Evolutionary conservation across 2,113 vertebrate species (phyloP).

Genomic region (Peromyscus polionotus): DNA sequence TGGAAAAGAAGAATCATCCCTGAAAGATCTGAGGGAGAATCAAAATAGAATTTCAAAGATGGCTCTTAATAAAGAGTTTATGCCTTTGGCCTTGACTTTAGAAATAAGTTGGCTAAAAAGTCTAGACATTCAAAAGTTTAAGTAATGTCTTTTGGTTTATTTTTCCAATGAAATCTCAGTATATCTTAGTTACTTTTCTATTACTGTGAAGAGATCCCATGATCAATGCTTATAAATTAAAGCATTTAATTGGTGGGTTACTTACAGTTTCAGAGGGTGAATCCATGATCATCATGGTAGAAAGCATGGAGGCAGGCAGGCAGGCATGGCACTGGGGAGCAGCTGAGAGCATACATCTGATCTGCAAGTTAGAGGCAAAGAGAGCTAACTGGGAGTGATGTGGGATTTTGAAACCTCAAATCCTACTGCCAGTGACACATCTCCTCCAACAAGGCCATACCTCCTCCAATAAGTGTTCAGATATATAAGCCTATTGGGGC

Average conservation of each 20-base stretch:
- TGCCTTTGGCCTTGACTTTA: neutral
- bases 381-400: neutral
- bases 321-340: neutral
- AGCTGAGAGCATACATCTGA: neutral
- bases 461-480: neutral
- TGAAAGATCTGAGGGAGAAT: neutral
- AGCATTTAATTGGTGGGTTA: neutral
- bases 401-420: neutral
- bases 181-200: neutral
- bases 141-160: constrained; percentile 8
- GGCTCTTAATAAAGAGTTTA: neutral
- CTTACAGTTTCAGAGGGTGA: neutral
- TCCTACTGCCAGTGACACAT: neutral
- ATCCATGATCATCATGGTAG: neutral
- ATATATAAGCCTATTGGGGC: neutral
- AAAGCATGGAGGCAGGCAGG: neutral
- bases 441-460: neutral
- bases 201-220: neutral
- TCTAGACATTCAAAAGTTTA: neutral
- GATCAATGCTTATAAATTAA: neutral
- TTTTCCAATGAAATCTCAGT: constrained; percentile 13
- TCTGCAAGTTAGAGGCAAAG: neutral
- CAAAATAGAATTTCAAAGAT: neutral
- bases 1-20: neutral
- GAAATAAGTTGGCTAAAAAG: neutral